Percentiles rank a stretch among this genome's conserved stretches.
Conservation (phyloP, 1,140 invertebrate species). For the Apis mellifera region Amel_HAv3.1 CM009943.2:10678501-10679000, state of each 20-base stretch:
- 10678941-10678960: constrained; percentile 42
- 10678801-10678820: constrained; percentile 14
- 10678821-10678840: constrained; percentile 3
- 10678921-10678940: constrained; percentile 43
- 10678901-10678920: constrained; percentile 25
- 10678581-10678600: constrained; percentile 13
- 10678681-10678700: background rate
- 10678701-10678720: background rate
- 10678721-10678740: constrained; percentile 23
- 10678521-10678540: background rate
- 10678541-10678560: background rate
- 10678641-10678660: constrained; percentile 32
- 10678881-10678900: constrained; percentile 38
- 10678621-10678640: constrained; percentile 16
- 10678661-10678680: constrained; percentile 10
- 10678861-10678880: constrained; percentile 28
- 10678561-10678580: background rate
- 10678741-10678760: constrained; percentile 33
- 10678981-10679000: background rate
- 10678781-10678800: constrained; percentile 4
- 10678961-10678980: background rate
- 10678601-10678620: constrained; percentile 6
- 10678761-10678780: background rate
- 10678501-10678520: background rate
- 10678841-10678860: background rate